Conservation (phyloP, 2,113 vertebrate species). For the Maccullochella peelii region DNA sequence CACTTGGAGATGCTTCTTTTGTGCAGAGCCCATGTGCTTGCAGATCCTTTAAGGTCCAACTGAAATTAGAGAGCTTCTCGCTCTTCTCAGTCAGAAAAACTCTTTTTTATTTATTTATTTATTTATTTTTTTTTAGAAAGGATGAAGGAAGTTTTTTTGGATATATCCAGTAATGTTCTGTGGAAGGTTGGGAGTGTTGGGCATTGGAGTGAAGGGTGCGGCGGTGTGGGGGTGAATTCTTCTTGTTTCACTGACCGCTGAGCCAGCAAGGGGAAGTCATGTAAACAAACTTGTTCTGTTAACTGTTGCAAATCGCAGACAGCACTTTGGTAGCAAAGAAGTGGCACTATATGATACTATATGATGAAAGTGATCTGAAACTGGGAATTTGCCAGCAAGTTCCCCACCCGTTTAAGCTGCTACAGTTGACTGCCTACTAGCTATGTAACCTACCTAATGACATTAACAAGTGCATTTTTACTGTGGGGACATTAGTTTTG, state of each 20-base stretch:
- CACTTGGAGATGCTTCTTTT: constrained; percentile 56
- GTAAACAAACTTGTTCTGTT: not conserved
- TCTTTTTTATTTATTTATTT: not conserved
- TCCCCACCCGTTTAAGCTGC: not conserved
- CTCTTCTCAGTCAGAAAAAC: not conserved
- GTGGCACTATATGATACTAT: not conserved
- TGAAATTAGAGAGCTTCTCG: constrained; percentile 28
- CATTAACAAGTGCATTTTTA: not conserved
- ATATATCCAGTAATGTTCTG: not conserved
- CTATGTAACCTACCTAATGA: not conserved
- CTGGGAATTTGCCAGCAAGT: not conserved
- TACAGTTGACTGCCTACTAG: not conserved
- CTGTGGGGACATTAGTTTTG: not conserved
- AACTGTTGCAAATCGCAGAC: not conserved
- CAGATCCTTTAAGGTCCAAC: constrained; percentile 37
- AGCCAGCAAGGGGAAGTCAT: not conserved
- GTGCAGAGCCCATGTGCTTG: constrained; percentile 50
- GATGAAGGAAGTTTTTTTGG: not conserved
- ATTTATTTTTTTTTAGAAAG: not conserved
- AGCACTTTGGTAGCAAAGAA: not conserved
- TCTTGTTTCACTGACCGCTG: constrained; percentile 21
- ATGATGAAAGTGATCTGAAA: not conserved
- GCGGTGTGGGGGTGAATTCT: not conserved
- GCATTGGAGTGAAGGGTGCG: not conserved
- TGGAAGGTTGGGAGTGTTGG: not conserved